Evolutionary conservation across 1,140 invertebrate genomes (phyloP).

Genomic region (Diorhabda sublineata): DNA sequence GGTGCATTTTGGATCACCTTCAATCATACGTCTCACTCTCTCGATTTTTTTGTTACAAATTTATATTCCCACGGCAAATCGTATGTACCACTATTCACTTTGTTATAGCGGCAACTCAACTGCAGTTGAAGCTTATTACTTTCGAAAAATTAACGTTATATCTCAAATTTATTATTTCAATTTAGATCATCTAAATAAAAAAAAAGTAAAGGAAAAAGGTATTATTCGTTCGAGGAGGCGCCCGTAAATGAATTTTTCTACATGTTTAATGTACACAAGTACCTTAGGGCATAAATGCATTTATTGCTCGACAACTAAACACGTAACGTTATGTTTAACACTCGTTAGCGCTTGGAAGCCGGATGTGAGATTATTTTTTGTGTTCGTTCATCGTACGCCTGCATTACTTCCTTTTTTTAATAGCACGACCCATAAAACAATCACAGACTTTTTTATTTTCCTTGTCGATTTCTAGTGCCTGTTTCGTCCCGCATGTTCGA

Average conservation of each 20-base stretch:
- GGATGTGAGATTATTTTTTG: constrained; percentile 20
- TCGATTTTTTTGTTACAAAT: too few species aligned
- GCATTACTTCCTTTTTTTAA: constrained; percentile 10
- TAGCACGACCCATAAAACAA: constrained; percentile 10
- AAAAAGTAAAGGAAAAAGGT: too few species aligned
- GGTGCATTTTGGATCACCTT: too few species aligned
- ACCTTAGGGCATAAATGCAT: constrained; percentile 13
- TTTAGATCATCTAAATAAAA: too few species aligned
- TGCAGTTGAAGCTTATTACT: too few species aligned
- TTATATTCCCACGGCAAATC: too few species aligned
- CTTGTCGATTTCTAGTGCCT: neutral
- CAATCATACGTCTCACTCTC: too few species aligned
- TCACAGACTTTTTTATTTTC: constrained; percentile 13
- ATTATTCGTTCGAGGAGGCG: neutral
- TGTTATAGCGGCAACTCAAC: too few species aligned
- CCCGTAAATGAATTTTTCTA: neutral
- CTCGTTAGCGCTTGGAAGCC: constrained; percentile 14
- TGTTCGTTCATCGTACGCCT: constrained; percentile 8
- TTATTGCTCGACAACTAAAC: constrained; percentile 12
- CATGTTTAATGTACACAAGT: constrained; percentile 15
- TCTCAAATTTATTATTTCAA: too few species aligned
- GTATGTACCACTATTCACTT: too few species aligned
- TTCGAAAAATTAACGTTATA: too few species aligned
- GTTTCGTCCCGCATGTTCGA: neutral
- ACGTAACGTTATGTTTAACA: constrained; percentile 12